Conservation (phyloP, 2,888 invertebrate species). For the Boloria euphrosyne region DNA sequence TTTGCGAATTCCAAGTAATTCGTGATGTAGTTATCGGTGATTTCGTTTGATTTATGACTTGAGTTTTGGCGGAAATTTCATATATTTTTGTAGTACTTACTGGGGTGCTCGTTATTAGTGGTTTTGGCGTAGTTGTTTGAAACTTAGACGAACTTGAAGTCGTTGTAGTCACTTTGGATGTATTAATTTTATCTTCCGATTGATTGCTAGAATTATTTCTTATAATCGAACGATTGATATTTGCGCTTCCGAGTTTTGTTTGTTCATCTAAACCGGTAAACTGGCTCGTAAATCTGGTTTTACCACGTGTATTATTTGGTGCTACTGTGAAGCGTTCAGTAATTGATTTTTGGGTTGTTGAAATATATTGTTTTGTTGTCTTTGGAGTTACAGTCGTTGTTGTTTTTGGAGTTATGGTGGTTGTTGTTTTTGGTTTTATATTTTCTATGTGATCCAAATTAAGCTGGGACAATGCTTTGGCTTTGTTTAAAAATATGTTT, state of each 20-base stretch:
- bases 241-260: background rate
- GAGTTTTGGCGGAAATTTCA: conserved; percentile 11
- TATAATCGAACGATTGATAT: no score
- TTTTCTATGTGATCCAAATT: no score
- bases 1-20: conserved; percentile 12
- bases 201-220: no score
- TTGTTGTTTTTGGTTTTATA: background rate
- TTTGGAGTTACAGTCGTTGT: background rate
- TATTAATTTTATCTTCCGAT: no score
- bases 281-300: conserved; percentile 13
- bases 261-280: background rate
- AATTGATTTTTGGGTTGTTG: background rate
- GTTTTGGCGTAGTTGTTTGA: background rate
- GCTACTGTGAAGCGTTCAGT: background rate
- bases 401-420: background rate
- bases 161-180: no score
- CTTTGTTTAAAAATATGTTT: background rate
- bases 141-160: no score
- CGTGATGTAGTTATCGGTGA: background rate
- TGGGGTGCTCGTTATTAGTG: background rate
- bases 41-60: background rate
- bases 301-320: conserved; percentile 7
- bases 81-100: background rate
- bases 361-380: background rate
- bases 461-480: background rate